Evolutionary conservation across 2,113 vertebrate species (phyloP), one percentile per base, ranked within the genome.

Genomic region (Callospermophilus lateralis): DNA sequence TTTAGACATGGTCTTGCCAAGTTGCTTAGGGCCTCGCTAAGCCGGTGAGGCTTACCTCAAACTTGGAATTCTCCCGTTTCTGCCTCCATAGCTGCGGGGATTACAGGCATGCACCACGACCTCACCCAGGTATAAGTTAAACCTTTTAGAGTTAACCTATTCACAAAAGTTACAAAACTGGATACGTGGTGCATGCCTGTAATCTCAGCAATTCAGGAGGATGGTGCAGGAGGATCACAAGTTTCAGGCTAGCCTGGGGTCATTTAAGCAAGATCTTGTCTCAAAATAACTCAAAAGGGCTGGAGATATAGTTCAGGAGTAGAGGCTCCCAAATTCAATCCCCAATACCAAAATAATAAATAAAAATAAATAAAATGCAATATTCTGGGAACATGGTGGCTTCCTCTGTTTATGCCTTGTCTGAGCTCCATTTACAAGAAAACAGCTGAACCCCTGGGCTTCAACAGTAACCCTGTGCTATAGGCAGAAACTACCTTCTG

Each of bases 341-440:
- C 78, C 34, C 30, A 55, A 51, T 55, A 22, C 10, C 61, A 63
- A 63, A 63, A 63, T 28, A 3, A 63, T 26, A 63, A 63, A 63
- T 22, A 26, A 45, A 45, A 45, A 45, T 45, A 63, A 63, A 63
- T 63, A 53, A 73, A 53, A 73, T 81, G 55, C 72, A 95, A 61
- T 6, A 76, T 76, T 58, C 61, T 8, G 32, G 63, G 58, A 26
- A 19, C 19, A 22, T 28, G 30, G 61, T 0, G 2, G 26, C 15
- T 30, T 63, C 24, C 0, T 34, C 74, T 3, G 1, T 7, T 48
- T n/a, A 24, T 3, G 1, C 4, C 9, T 8, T 1, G 11, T 51
- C 72, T 51, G 20, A 0, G 48, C 58, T 63, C 48, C 15, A 20
- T n/a, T 85, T 15, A 3, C 1, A 6, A 11, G 0, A 4, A 7